phyloP scores from a whole-genome alignment of 64 coral and sea anemone species.

The Actinia tenebrosa region DNA sequence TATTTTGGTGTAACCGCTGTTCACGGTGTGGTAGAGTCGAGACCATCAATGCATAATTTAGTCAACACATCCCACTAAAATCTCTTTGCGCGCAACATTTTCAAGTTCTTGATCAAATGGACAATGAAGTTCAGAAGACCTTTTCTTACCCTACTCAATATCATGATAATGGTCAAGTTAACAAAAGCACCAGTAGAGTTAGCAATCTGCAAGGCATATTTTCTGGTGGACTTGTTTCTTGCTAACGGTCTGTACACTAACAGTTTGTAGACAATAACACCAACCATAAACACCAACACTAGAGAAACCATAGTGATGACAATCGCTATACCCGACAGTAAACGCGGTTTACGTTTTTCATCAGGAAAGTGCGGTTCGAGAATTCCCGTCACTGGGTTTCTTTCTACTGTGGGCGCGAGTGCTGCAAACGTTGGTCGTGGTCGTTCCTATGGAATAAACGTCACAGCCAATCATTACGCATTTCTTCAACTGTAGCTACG shows the following conservation, averaged over 20 bases:
- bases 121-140: background rate
- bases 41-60: no score
- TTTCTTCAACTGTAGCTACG: no score
- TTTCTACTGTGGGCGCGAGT: conserved; percentile 96
- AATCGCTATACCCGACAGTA: conserved; percentile 97
- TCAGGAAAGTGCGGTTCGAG: conserved; percentile 97
- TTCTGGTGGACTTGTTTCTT: conserved; percentile 69
- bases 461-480: background rate
- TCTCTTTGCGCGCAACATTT: no score
- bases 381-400: conserved; percentile 99
- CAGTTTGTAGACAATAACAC: conserved; percentile 97
- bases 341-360: conserved; percentile 86
- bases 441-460: conserved; percentile 53
- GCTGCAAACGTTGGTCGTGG: conserved; percentile 98
- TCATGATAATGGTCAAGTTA: conserved; percentile 99
- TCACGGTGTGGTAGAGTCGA: no score
- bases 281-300: conserved; percentile 99
- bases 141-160: conserved; percentile 84
- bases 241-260: conserved; percentile 93
- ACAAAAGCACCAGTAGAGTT: conserved; percentile 94
- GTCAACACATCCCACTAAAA: no score
- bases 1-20: no score
- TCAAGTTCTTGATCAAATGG: no score
- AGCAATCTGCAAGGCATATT: conserved; percentile 87
- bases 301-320: conserved; percentile 99